Conservation (phyloP, 2,797 vertebrate species). For the Scarus forsteni region DNA sequence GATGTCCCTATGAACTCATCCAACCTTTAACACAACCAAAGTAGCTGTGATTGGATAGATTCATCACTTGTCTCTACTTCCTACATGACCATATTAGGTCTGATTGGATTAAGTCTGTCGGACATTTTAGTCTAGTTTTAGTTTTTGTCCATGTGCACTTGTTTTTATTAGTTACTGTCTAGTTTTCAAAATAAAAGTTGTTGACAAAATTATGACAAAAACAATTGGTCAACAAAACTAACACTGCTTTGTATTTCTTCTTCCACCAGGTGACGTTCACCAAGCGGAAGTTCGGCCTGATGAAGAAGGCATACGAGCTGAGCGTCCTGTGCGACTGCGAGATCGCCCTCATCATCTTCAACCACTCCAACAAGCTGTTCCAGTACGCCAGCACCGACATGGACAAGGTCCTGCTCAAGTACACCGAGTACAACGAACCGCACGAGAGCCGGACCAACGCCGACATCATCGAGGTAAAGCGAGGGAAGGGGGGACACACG, state of each 20-base stretch:
- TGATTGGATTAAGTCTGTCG: no score
- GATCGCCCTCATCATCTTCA: constrained; percentile 98
- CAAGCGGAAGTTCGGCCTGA: constrained; percentile 95
- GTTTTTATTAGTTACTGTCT: no score
- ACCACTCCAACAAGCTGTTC: constrained; percentile 97
- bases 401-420: constrained; percentile 97
- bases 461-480: constrained; percentile 94
- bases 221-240: no score
- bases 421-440: constrained; percentile 96
- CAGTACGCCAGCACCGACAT: constrained; percentile 97
- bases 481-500: background rate
- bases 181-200: no score
- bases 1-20: no score
- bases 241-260: background rate
- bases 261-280: constrained; percentile 92
- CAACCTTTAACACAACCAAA: no score
- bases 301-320: constrained; percentile 98
- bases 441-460: constrained; percentile 97
- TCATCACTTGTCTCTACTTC: no score
- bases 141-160: no score
- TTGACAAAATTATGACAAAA: no score
- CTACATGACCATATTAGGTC: no score
- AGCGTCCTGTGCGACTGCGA: constrained; percentile 97
- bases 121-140: no score
- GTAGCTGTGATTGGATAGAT: no score